Base-by-base conservation (phyloP, 2,797 vertebrate genomes). In the Syndactyla subalaris region DNA sequence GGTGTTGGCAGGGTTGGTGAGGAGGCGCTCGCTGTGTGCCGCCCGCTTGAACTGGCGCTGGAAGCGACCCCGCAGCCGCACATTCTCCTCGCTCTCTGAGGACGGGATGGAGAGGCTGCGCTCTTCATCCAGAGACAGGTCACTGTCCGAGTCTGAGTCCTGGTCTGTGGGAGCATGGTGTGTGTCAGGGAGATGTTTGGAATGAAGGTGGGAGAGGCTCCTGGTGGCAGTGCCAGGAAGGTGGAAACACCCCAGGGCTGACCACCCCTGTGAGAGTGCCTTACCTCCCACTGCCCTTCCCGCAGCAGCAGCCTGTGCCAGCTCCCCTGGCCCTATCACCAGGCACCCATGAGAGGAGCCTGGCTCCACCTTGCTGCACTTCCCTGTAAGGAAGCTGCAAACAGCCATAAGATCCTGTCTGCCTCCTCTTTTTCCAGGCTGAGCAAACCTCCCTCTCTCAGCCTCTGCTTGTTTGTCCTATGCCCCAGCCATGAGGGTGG, bases 81-180 rank as follows among this genome's bases (percentile, higher is more conserved):
- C 98, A 0, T 99, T 99, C 97, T 99, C 99, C 88, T 99, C 99
- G 0, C 99, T 99, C 97, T 99, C 99, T 0, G 99, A 99, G 45
- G 99, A 99, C 0, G 99, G 99, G 93, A 99, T 99, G 90, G 99
- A 99, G 72, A 99, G 98, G 95, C 99, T 99, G 83, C 97, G 98
- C 92, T 99, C 99, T 65, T 99, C 99, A 8, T 99, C 99, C 97
- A 99, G 97, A 72, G 99, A 99, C 51, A 99, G 98, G 95, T 99
- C 99, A 0, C 99, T 99, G 97, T 99, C 99, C 0, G 99, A 99
- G 95, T 99, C 99, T 0, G 99, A 99, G 95, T 99, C 99, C 89
- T 99, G 98, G 58, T 99, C 99, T 99, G 96, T 8, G 63, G 51
- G 68, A 71, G 43, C 43, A 71, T 1, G 3, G 80, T 7, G 32